Percentiles rank a stretch among this genome's conserved stretches.
Evolutionary conservation across 2,797 vertebrate species (phyloP).

Genomic region (Rhodeus uyekii): DNA sequence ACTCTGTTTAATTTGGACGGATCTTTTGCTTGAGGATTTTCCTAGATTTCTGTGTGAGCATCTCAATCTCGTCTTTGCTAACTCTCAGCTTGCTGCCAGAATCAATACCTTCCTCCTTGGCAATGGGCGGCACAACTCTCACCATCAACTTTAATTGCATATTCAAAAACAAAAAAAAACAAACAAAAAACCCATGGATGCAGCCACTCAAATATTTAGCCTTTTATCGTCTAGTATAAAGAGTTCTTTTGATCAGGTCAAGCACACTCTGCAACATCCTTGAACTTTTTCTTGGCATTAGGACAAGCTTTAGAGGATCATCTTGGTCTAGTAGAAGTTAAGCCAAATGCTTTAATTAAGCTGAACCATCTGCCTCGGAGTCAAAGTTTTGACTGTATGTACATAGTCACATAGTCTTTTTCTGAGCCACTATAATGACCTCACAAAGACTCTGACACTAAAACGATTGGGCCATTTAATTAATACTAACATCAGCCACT

Average conservation of each 20-base stretch:
- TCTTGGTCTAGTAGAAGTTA: slow-evolving; percentile 24
- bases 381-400: slow-evolving; percentile 5
- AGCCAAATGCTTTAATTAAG: slow-evolving; percentile 52
- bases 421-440: background rate
- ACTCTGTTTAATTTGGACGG: slow-evolving; percentile 22
- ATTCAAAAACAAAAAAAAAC: background rate
- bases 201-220: slow-evolving; percentile 16
- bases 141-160: slow-evolving; percentile 3
- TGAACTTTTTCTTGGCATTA: slow-evolving; percentile 31
- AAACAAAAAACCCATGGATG: background rate
- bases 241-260: slow-evolving; percentile 15
- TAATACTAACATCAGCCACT: background rate
- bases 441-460: background rate
- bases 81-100: slow-evolving; percentile 31
- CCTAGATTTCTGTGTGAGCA: slow-evolving; percentile 26
- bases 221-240: background rate
- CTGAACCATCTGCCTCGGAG: slow-evolving; percentile 50
- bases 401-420: background rate
- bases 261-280: slow-evolving; percentile 42
- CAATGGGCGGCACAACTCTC: slow-evolving; percentile 1
- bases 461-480: slow-evolving; percentile 5
- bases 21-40: slow-evolving; percentile 31
- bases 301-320: slow-evolving; percentile 17
- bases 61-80: slow-evolving; percentile 33
- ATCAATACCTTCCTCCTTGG: slow-evolving; percentile 54